Evolutionary conservation across 2,888 invertebrate genomes (phyloP).

Genomic region (Bhutanitis thaidina): DNA sequence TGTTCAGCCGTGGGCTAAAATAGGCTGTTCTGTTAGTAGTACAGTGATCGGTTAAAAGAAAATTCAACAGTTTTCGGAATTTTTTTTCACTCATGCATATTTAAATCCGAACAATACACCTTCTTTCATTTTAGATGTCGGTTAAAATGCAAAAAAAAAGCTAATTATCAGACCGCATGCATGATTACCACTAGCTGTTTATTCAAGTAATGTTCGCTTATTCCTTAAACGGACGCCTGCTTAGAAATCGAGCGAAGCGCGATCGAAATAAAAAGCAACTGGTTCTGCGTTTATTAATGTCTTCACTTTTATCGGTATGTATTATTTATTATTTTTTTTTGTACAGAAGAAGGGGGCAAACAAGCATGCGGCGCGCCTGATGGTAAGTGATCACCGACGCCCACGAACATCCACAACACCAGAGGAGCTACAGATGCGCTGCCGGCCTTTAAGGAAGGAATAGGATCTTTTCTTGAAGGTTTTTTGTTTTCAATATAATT

Average conservation of each 20-base stretch:
- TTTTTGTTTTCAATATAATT: too few relatives aligned
- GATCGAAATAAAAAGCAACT: neutral
- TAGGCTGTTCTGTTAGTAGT: too few relatives aligned
- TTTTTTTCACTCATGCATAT: slow-evolving; percentile 7
- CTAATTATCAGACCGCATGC: slow-evolving; percentile 42
- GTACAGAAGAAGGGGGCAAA: too few relatives aligned
- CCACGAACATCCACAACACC: too few relatives aligned
- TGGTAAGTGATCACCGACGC: too few relatives aligned
- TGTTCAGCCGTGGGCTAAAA: too few relatives aligned
- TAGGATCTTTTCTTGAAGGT: too few relatives aligned
- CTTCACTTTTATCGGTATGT: neutral
- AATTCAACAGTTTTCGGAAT: too few relatives aligned
- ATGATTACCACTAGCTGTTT: slow-evolving; percentile 33
- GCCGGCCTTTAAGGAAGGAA: too few relatives aligned
- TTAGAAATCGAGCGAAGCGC: slow-evolving; percentile 30
- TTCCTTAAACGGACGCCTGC: slow-evolving; percentile 36
- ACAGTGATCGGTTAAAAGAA: too few relatives aligned
- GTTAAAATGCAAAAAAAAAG: slow-evolving; percentile 27
- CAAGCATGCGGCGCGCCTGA: too few relatives aligned
- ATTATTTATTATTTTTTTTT: slow-evolving; percentile 17
- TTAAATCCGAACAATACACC: slow-evolving; percentile 1
- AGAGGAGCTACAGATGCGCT: too few relatives aligned
- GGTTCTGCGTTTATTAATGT: slow-evolving; percentile 17
- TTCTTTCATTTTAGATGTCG: slow-evolving; percentile 19
- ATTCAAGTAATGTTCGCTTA: slow-evolving; percentile 32